Evolutionary conservation across 1,140 invertebrate species (phyloP), one percentile per base, ranked within the genome.

Genomic region (Parasteatoda tepidariorum): DNA sequence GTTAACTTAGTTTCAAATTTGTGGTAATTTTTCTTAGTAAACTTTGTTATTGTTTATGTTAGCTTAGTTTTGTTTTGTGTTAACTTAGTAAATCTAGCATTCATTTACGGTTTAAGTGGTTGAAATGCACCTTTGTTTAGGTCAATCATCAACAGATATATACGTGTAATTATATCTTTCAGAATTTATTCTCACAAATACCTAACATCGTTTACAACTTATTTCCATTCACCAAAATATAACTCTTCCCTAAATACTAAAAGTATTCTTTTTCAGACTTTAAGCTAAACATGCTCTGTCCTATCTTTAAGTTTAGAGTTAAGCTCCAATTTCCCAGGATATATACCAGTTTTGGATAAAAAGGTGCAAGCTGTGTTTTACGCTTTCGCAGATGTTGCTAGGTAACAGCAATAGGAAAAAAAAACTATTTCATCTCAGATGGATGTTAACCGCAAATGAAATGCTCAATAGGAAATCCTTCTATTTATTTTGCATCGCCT

Each of bases 281-380:
- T 48, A 13, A 0, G 18, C 9, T 13, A 48, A 13, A 13, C 18
- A 13, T 48, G 38, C 38, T 48, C 1, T 4, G 9, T 48, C 38
- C 18, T 9, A 48, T 74, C 33, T 31, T n/a, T 31, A 55, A n/a
- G 55, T 26, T 68, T n/a, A 28, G 26, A 71, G 48, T 62, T 31
- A 41, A 73, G 55, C 54, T 62, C 18, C 59, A 75, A 38, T 75
- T 61, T 62, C 73, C 33, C 57, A 22, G 15, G 59, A 62, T 30
- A 75, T 34, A 11, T 22, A 26, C 73, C 62, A 75, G 61, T 57
- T 75, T 30, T 22, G 55, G 57, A 62, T 75, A n/a, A 75, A 75
- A 61, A 75, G 73, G 73, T 75, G 73, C 73, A 75, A 75, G 61
- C 55, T 75, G 73, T 57, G 61, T 75, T 75, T 75, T 62, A 62